Conservation (phyloP, 2,113 vertebrate species). For the Nematolebias whitei region DNA sequence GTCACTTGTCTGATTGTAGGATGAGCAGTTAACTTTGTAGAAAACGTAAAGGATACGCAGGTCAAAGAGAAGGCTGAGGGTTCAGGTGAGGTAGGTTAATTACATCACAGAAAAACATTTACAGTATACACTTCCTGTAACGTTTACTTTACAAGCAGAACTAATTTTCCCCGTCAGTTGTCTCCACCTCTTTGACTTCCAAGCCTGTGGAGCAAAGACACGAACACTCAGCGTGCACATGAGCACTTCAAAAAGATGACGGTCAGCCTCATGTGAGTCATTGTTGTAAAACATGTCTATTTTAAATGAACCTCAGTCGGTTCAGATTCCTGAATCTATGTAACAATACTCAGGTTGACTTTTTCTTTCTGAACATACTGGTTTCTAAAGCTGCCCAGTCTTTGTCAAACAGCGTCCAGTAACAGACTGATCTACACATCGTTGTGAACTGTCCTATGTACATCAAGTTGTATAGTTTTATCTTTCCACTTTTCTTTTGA, state of each 20-base stretch:
- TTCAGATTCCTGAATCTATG: constrained; percentile 5
- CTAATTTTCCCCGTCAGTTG: constrained; percentile 1
- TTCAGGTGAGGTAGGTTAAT: constrained; percentile 68
- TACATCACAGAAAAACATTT: constrained; percentile 16
- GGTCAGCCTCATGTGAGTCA: no score
- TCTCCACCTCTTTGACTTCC: constrained; percentile 33
- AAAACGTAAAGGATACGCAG: constrained; percentile 26
- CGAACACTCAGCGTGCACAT: no score
- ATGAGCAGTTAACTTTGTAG: not conserved
- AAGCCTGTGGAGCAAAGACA: no score
- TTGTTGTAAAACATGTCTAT: no score
- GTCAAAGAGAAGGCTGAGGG: constrained; percentile 42
- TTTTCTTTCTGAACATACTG: not conserved
- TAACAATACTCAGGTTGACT: constrained; percentile 1
- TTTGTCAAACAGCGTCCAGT: not conserved
- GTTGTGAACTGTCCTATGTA: no score
- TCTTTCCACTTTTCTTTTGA: constrained; percentile 13
- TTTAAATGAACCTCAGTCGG: not conserved
- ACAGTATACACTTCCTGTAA: constrained; percentile 24
- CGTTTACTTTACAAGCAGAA: constrained; percentile 21
- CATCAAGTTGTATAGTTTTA: not conserved
- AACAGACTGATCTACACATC: no score
- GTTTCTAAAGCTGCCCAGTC: constrained; percentile 26
- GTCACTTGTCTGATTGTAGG: not conserved
- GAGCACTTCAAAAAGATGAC: no score